phyloP scores from a whole-genome alignment of 1,140 invertebrate genomes.

The Drosophila repletoides region DNA sequence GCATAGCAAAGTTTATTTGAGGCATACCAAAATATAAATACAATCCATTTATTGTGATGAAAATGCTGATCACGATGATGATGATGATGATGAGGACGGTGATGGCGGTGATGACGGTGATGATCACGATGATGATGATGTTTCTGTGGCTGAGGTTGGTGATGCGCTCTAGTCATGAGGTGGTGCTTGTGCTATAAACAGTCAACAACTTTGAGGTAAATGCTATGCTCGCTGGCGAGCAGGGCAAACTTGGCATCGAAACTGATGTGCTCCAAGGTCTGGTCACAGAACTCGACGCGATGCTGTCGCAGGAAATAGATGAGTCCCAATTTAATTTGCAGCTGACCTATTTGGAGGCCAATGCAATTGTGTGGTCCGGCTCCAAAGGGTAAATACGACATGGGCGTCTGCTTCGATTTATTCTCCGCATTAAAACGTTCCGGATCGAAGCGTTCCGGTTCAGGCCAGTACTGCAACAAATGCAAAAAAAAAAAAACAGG shows the following conservation, averaged over 20 bases:
- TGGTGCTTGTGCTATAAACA: constrained; percentile 56
- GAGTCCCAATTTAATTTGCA: constrained; percentile 83
- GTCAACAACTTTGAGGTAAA: constrained; percentile 75
- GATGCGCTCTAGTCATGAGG: constrained; percentile 3
- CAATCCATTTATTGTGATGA: background rate
- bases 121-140: background rate
- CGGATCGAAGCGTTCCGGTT: constrained; percentile 80
- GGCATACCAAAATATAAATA: constrained; percentile 21
- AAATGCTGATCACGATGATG: background rate
- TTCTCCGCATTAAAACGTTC: constrained; percentile 76
- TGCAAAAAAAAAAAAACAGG: background rate
- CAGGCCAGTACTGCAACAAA: constrained; percentile 75
- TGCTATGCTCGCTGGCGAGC: constrained; percentile 68
- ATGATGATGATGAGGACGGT: constrained; percentile 19
- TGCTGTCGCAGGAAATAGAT: constrained; percentile 71
- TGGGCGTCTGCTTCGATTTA: constrained; percentile 56
- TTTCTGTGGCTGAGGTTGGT: background rate
- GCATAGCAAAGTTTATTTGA: constrained; percentile 29
- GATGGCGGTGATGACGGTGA: background rate
- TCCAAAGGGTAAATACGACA: constrained; percentile 86
- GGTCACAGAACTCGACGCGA: constrained; percentile 73
- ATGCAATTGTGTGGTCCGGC: constrained; percentile 86
- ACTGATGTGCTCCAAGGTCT: constrained; percentile 63
- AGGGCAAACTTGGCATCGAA: constrained; percentile 71
- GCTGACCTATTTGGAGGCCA: constrained; percentile 84